These are phyloP conservation scores for Toxonevra muliebris DNA, from an alignment of 2,888 invertebrate species.

Conservation along the genomic window DNA sequence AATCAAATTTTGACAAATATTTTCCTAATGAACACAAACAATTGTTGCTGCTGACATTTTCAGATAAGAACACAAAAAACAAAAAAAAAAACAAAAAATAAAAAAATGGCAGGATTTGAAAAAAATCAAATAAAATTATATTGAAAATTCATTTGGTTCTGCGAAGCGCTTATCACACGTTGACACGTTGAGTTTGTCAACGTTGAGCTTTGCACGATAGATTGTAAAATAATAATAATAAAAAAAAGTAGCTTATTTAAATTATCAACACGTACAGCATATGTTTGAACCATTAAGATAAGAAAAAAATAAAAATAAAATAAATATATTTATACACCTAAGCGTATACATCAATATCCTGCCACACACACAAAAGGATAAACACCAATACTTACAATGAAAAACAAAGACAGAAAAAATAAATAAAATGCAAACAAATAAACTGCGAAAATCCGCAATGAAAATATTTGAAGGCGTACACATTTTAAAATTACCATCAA, in stretches of 20 bases:
- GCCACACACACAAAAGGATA: not conserved
- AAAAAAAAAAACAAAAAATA: too few species aligned
- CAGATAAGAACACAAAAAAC: too few species aligned
- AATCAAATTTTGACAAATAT: too few species aligned
- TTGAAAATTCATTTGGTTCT: too few species aligned
- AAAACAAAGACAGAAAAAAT: not conserved
- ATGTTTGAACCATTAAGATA: constrained; percentile 44
- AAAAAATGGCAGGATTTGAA: too few species aligned
- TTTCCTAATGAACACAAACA: too few species aligned
- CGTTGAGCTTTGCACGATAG: too few species aligned
- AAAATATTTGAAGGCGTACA: constrained; percentile 27
- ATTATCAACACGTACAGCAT: constrained; percentile 46
- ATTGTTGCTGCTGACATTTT: too few species aligned
- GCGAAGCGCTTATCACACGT: too few species aligned
- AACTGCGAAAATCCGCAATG: constrained; percentile 25
- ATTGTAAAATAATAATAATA: not conserved
- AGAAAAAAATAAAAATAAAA: constrained; percentile 23
- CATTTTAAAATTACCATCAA: constrained; percentile 33
- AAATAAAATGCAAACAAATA: not conserved
- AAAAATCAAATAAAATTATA: too few species aligned
- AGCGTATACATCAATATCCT: not conserved
- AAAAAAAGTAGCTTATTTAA: constrained; percentile 44
- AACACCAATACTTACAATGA: not conserved
- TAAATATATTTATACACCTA: constrained; percentile 5
- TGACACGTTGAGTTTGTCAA: too few species aligned